Percentiles rank a stretch among this genome's conserved stretches.
phyloP scores from a whole-genome alignment of 2,113 vertebrate genomes.

The Chitala chitala region DNA sequence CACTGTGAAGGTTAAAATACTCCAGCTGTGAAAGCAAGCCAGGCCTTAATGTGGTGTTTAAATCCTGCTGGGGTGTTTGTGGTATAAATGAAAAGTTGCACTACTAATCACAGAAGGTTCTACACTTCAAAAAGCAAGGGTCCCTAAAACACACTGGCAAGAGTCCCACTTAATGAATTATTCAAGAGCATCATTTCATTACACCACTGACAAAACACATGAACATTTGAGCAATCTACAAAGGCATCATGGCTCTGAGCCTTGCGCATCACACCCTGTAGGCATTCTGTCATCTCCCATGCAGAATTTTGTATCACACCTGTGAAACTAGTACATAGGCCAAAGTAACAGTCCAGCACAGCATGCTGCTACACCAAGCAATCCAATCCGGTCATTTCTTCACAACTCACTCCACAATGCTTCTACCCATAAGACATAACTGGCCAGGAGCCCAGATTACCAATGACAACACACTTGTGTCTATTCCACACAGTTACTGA shows the following conservation, averaged over 20 bases:
- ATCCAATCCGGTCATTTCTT: background rate
- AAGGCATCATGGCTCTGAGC: background rate
- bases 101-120: background rate
- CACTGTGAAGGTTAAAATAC: background rate
- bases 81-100: background rate
- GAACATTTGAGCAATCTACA: background rate
- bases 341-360: too few relatives aligned
- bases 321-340: too few relatives aligned
- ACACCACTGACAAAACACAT: background rate
- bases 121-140: background rate
- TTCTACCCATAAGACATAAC: background rate
- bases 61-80: background rate
- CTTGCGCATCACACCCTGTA: too few relatives aligned
- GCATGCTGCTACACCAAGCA: too few relatives aligned
- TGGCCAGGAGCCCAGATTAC: background rate
- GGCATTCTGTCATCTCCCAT: background rate
- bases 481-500: too few relatives aligned
- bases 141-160: background rate
- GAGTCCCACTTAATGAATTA: conserved; percentile 1
- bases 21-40: background rate
- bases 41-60: background rate
- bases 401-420: background rate
- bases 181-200: conserved; percentile 6
- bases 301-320: too few relatives aligned
- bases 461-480: background rate